Conservation (phyloP, 92 coral and sea anemone species). For the Virgularia gustaviana region DNA sequence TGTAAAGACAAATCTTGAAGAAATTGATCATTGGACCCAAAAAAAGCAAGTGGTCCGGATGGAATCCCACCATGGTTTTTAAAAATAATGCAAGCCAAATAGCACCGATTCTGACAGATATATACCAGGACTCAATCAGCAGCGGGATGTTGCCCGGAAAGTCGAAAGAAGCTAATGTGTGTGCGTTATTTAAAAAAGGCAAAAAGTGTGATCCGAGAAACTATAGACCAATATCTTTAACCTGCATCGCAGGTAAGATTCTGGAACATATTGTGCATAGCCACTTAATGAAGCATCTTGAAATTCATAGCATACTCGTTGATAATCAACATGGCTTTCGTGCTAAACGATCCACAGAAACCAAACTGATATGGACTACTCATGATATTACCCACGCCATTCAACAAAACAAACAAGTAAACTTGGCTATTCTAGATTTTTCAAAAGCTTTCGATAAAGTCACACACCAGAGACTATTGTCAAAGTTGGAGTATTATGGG, state of each 20-base stretch:
- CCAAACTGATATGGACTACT: constrained; percentile 39
- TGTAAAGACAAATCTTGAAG: not conserved
- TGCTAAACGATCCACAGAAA: constrained; percentile 43
- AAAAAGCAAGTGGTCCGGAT: not conserved
- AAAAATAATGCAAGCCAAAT: constrained; percentile 1
- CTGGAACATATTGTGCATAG: constrained; percentile 44
- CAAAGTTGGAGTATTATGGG: constrained; percentile 5
- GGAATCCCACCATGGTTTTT: not conserved
- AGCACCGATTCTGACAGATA: not conserved
- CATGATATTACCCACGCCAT: constrained; percentile 39
- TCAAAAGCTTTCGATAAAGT: constrained; percentile 31
- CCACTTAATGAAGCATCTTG: constrained; percentile 56
- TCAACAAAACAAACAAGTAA: constrained; percentile 2
- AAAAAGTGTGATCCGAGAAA: constrained; percentile 17
- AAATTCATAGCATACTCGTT: constrained; percentile 21
- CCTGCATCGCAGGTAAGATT: constrained; percentile 27
- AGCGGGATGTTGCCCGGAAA: not conserved
- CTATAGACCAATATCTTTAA: constrained; percentile 11
- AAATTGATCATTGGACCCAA: not conserved
- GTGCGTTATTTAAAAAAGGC: constrained; percentile 32
- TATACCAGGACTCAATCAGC: not conserved
- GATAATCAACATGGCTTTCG: constrained; percentile 54
- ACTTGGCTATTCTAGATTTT: constrained; percentile 39
- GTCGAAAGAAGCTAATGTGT: constrained; percentile 1
- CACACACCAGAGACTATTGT: constrained; percentile 3